Percentiles rank a stretch among this genome's conserved stretches.
Evolutionary conservation across 2,113 vertebrate genomes (phyloP).

Genomic region (Toxotes chatareus): DNA sequence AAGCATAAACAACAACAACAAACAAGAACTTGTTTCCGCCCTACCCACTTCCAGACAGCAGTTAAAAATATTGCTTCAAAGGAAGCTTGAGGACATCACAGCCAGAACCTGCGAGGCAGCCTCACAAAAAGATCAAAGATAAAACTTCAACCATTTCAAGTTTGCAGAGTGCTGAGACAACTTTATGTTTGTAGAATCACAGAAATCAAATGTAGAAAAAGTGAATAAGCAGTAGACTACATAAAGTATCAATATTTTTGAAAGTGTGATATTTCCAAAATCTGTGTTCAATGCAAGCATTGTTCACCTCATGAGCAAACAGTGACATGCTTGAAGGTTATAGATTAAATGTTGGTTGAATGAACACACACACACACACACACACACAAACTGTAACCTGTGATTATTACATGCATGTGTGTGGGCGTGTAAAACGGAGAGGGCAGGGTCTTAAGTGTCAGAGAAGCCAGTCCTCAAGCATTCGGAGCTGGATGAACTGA

Average conservation of each 20-base stretch:
- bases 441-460: constrained; percentile 9
- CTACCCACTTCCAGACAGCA: background rate
- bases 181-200: background rate
- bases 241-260: too few relatives aligned
- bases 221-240: background rate
- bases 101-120: background rate
- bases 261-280: background rate
- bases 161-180: too few relatives aligned
- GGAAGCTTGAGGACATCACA: background rate
- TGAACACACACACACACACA: too few relatives aligned
- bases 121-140: background rate
- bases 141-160: background rate
- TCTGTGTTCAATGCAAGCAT: background rate
- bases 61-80: background rate
- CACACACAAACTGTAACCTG: background rate
- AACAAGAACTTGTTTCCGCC: too few relatives aligned
- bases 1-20: background rate
- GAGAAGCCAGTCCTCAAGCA: background rate
- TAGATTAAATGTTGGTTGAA: background rate
- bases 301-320: background rate
- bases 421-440: constrained; percentile 34
- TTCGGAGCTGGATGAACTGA: background rate
- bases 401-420: background rate
- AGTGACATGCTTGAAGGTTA: background rate
- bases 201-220: background rate